These are phyloP conservation scores for Scaptomyza reducta DNA, from an alignment of 2,888 invertebrate species.

Conservation along the genomic window DNA sequence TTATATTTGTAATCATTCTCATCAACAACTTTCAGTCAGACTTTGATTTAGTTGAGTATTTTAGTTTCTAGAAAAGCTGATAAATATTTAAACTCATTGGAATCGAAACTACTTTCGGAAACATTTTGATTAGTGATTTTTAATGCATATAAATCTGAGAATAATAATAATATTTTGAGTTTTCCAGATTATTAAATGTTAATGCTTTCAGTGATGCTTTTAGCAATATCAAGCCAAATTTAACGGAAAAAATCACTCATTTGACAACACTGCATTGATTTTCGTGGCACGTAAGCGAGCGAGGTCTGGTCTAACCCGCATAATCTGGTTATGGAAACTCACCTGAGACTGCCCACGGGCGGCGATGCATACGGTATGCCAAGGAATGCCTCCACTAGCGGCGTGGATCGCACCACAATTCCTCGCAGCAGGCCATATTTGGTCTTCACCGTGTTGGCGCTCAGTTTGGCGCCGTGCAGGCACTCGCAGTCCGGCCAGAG, in stretches of 20 bases:
- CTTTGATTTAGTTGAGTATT: too few relatives aligned
- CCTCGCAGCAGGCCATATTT: slow-evolving; percentile 95
- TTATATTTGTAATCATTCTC: neutral
- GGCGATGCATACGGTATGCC: slow-evolving; percentile 98
- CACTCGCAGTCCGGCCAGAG: slow-evolving; percentile 78
- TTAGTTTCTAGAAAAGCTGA: too few relatives aligned
- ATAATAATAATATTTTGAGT: too few relatives aligned
- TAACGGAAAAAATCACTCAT: neutral
- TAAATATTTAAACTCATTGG: too few relatives aligned
- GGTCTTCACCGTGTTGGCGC: slow-evolving; percentile 90
- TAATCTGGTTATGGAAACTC: slow-evolving; percentile 66
- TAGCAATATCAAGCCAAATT: neutral
- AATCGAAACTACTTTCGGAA: too few relatives aligned
- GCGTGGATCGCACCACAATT: slow-evolving; percentile 91
- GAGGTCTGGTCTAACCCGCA: slow-evolving; percentile 17
- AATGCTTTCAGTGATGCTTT: too few relatives aligned
- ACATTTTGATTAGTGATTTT: too few relatives aligned
- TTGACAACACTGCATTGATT: neutral
- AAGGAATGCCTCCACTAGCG: slow-evolving; percentile 93
- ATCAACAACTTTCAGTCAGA: neutral
- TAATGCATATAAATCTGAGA: too few relatives aligned
- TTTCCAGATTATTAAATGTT: too few relatives aligned
- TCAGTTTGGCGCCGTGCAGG: slow-evolving; percentile 84
- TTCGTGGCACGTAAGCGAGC: neutral
- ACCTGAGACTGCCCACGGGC: slow-evolving; percentile 94